Conservation (phyloP, 2,888 invertebrate species). For the Drosophila koepferae region DNA sequence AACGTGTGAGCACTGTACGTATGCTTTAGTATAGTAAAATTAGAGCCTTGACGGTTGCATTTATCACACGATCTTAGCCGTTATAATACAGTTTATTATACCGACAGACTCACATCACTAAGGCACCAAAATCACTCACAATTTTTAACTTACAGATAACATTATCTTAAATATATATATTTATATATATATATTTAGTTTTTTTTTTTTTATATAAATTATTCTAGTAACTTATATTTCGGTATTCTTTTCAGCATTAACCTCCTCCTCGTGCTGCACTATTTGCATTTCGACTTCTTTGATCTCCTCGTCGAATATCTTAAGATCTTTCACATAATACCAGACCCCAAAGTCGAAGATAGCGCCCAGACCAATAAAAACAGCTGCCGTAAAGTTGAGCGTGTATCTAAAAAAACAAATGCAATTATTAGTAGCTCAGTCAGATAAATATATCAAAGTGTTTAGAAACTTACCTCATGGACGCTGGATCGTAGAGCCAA, state of each 20-base stretch:
- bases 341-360: conserved; percentile 89
- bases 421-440: not conserved
- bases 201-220: conserved; percentile 1
- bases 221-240: conserved; percentile 77
- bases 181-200: not conserved
- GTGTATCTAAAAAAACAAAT: conserved; percentile 85
- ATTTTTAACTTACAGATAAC: conserved; percentile 40
- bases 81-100: conserved; percentile 47
- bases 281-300: conserved; percentile 84
- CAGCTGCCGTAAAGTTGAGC: conserved; percentile 89
- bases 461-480: conserved; percentile 84
- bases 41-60: conserved; percentile 44
- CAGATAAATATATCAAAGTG: not conserved
- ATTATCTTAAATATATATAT: conserved; percentile 33
- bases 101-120: conserved; percentile 22
- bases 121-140: conserved; percentile 68
- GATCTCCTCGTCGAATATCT: conserved; percentile 89
- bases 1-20: conserved; percentile 12
- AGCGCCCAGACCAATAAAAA: conserved; percentile 88
- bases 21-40: conserved; percentile 15
- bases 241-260: conserved; percentile 81
- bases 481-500: conserved; percentile 90
- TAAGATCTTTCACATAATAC: conserved; percentile 89
- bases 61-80: conserved; percentile 56
- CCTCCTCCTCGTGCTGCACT: conserved; percentile 83